These are phyloP conservation scores for Anarrhichthys ocellatus DNA, from an alignment of 2,113 vertebrate genomes.

Conservation along the genomic window DNA sequence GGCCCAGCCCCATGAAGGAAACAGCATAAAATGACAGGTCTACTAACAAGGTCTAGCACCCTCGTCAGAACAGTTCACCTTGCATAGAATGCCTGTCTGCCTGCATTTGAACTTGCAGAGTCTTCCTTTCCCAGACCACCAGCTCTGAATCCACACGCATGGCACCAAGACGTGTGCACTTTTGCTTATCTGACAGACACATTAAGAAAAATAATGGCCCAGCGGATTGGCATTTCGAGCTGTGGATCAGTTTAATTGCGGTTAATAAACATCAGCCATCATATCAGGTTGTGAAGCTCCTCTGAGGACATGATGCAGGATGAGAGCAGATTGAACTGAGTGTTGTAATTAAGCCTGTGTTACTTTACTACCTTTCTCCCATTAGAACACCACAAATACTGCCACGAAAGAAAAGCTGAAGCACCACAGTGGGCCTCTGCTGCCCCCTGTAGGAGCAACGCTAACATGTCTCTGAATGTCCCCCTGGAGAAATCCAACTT, in stretches of 20 bases:
- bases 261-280: conserved; percentile 43
- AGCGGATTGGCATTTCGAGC: conserved; percentile 48
- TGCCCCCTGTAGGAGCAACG: conserved; percentile 56
- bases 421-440: conserved; percentile 38
- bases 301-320: conserved; percentile 38
- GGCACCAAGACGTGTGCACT: conserved; percentile 32
- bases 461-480: background rate
- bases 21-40: background rate
- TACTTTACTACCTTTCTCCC: background rate
- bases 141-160: conserved; percentile 7
- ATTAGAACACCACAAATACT: conserved; percentile 16
- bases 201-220: conserved; percentile 56
- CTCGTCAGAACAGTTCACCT: background rate
- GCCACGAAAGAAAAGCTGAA: background rate
- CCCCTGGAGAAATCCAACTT: background rate
- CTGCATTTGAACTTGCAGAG: background rate
- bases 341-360: conserved; percentile 42
- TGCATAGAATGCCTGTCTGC: background rate
- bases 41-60: background rate
- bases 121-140: background rate
- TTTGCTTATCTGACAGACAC: conserved; percentile 48
- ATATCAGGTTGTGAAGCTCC: conserved; percentile 8
- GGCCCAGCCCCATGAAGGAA: background rate
- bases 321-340: conserved; percentile 33
- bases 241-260: conserved; percentile 38